phyloP scores from a whole-genome alignment of 1,140 invertebrate genomes.

The Himalopsyche phryganea region DNA sequence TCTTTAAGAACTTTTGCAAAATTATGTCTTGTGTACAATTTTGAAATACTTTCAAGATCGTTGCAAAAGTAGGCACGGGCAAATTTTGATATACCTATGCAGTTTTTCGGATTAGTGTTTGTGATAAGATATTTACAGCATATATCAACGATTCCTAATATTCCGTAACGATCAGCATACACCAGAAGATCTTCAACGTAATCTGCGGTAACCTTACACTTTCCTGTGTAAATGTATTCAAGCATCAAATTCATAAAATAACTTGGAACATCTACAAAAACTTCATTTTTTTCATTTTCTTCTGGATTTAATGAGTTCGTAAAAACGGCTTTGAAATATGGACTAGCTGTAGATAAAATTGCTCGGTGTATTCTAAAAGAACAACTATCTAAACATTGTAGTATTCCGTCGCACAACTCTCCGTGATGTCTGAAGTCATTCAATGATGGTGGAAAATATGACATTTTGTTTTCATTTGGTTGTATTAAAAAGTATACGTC shows the following conservation, averaged over 20 bases:
- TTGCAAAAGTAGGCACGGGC: slow-evolving; percentile 69
- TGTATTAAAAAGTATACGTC: too few species aligned
- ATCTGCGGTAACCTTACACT: slow-evolving; percentile 62
- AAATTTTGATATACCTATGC: slow-evolving; percentile 77
- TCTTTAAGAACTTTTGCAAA: slow-evolving; percentile 66
- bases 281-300: slow-evolving; percentile 63
- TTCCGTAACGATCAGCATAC: slow-evolving; percentile 74
- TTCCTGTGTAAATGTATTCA: slow-evolving; percentile 77
- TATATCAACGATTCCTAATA: slow-evolving; percentile 70
- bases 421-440: slow-evolving; percentile 12
- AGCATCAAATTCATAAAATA: slow-evolving; percentile 72
- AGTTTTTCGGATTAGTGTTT: slow-evolving; percentile 69
- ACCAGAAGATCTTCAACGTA: slow-evolving; percentile 76
- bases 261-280: slow-evolving; percentile 70
- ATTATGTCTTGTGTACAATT: slow-evolving; percentile 68
- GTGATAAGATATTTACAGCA: slow-evolving; percentile 71
- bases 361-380: slow-evolving; percentile 76
- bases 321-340: slow-evolving; percentile 82
- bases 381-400: slow-evolving; percentile 72
- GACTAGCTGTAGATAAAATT: slow-evolving; percentile 79
- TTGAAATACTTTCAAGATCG: slow-evolving; percentile 63
- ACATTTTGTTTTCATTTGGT: slow-evolving; percentile 44
- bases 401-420: slow-evolving; percentile 72
- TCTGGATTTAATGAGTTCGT: slow-evolving; percentile 67
- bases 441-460: slow-evolving; percentile 7